Percentiles rank a stretch among this genome's conserved stretches.
phyloP scores from a whole-genome alignment of 2,113 vertebrate species.

The Tauraco erythrolophus region DNA sequence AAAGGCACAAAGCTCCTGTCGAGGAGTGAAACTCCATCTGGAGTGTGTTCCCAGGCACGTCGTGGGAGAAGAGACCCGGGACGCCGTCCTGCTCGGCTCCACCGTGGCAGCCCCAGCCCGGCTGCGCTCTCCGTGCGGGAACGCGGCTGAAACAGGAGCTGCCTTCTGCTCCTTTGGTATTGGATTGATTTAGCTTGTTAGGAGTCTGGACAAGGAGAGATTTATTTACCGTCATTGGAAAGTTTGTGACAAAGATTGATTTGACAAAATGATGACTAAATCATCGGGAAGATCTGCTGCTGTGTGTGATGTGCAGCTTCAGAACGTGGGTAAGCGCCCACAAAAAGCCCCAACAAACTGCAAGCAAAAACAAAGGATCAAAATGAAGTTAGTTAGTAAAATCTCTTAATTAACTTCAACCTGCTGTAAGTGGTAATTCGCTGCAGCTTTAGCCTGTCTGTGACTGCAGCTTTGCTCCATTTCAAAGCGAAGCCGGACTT shows the following conservation, averaged over 20 bases:
- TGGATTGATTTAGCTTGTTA: rapidly evolving
- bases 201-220: background rate
- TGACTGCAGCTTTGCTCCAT: background rate
- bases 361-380: background rate
- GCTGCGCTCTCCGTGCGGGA: rapidly evolving
- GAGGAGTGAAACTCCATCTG: background rate
- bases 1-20: background rate
- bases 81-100: rapidly evolving
- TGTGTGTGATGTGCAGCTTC: background rate
- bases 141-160: rapidly evolving
- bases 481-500: background rate
- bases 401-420: background rate
- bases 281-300: background rate
- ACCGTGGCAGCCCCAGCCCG: background rate
- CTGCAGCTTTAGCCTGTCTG: background rate
- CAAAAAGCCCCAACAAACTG: rapidly evolving
- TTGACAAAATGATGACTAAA: background rate
- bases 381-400: background rate
- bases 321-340: background rate
- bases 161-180: background rate
- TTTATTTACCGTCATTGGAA: background rate
- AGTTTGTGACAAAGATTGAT: background rate
- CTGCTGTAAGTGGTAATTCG: background rate
- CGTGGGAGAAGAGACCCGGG: rapidly evolving
- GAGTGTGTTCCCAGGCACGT: background rate